Evolutionary conservation across 2,113 vertebrate species (phyloP).

Genomic region (Chloroceryle aenea): DNA sequence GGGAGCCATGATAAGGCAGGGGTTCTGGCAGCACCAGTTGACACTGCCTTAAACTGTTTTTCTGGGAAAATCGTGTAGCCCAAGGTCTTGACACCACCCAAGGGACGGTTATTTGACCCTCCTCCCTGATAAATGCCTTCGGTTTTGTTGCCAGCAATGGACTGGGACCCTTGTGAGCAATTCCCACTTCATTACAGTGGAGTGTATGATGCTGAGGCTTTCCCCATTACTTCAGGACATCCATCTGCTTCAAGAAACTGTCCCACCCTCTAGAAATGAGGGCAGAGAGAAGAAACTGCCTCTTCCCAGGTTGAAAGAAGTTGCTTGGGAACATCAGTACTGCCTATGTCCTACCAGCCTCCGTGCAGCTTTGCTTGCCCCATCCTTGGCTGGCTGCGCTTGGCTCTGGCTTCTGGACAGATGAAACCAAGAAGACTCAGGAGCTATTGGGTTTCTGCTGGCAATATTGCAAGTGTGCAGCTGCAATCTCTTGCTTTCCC

Average conservation of each 20-base stretch:
- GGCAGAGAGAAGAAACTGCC: background rate
- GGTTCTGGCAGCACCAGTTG: background rate
- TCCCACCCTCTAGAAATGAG: background rate
- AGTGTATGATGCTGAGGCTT: background rate
- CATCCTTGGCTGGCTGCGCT: background rate
- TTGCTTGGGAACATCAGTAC: background rate
- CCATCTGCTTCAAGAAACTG: background rate
- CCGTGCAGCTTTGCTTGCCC: background rate
- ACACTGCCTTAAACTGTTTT: background rate
- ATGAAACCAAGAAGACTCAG: background rate
- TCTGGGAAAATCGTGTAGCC: background rate
- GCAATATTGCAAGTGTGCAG: rapidly evolving
- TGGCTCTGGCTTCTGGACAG: background rate
- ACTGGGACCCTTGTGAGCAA: background rate
- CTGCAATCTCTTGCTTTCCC: background rate
- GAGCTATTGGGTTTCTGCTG: background rate
- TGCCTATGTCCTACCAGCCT: background rate
- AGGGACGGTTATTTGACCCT: background rate
- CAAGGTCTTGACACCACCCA: background rate
- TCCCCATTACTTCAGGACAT: background rate
- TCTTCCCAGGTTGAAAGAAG: background rate
- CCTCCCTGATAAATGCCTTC: background rate
- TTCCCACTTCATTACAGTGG: background rate
- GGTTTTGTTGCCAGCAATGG: rapidly evolving
- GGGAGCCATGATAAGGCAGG: rapidly evolving